Base-by-base conservation (phyloP, 2,797 vertebrate species). In the Dermochelys coriacea region DNA sequence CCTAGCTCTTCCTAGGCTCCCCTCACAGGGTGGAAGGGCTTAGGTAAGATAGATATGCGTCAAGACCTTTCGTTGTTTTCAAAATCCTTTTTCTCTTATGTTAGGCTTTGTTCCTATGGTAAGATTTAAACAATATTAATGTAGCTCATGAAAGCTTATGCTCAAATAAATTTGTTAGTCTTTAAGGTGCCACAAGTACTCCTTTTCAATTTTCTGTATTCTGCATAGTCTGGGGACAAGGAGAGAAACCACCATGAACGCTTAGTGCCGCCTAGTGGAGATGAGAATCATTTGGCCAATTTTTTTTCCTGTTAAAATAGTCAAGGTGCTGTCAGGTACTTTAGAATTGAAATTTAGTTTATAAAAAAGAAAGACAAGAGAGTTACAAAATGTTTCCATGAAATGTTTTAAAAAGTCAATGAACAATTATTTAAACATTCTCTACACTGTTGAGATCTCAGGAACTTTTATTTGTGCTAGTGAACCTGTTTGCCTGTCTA, bases 241-340 rank as follows among this genome's bases (percentile, higher is more conserved):
- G 4, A 1, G 18, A 10, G 2, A 18, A 1, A 0, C 2, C 61
- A 21, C 12, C 16, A 47, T 61, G 45, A 77, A 85, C 16, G 47
- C 12, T 34, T 77, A 77, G 82, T 93, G 87, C 91, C 91, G 89
- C 52, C 82, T 94, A 82, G 23, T 82, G 77, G n/a, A 81, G 77
- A 68, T 54, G 29, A 50, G 47, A 71, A 52, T 75, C 5, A 78
- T 84, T 84, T 55, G 11, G 37, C 77, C 49, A 50, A 80, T 81
- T 51, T 81, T 54, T 45, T 88, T 45, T 51, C 80, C 79, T 19
- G 15, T 79, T 51, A 85, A 50, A 85, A 54, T 64, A 27, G 75
- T 57, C 86, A 86, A 15, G 55, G 49, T 81, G 52, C 87, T 47
- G 50, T 55, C 25, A 31, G 37, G 15, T 18, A 16, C 47, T 27